phyloP scores from a whole-genome alignment of 1,140 invertebrate genomes.

The Drosophila pectinifera region DNA sequence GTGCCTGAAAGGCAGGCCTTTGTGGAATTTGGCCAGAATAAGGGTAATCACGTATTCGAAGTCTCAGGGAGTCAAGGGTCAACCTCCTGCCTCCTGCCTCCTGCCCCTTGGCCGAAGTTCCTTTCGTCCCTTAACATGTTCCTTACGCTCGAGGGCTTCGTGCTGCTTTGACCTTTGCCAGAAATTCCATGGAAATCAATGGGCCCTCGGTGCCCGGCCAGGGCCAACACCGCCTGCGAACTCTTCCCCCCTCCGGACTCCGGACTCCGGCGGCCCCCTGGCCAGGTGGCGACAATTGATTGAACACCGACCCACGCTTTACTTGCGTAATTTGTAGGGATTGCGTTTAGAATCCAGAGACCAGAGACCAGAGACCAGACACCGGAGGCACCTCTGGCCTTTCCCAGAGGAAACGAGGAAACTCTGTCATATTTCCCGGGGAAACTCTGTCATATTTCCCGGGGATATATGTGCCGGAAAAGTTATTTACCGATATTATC shows the following conservation, averaged over 20 bases:
- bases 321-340: constrained; percentile 47
- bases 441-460: constrained; percentile 35
- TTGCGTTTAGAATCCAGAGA: constrained; percentile 33
- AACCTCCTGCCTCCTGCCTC: not conserved
- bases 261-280: too few species aligned
- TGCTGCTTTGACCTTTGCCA: constrained; percentile 42
- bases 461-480: constrained; percentile 27
- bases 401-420: too few species aligned
- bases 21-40: not conserved
- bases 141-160: constrained; percentile 12
- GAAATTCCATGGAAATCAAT: constrained; percentile 51
- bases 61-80: not conserved
- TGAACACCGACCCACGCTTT: constrained; percentile 11
- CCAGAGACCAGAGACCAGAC: too few species aligned
- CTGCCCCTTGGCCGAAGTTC: too few species aligned
- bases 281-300: constrained; percentile 49
- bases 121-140: constrained; percentile 4
- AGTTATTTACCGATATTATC: constrained; percentile 38
- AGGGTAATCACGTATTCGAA: constrained; percentile 1
- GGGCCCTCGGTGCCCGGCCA: constrained; percentile 41
- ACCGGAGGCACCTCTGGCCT: not conserved
- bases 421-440: constrained; percentile 29
- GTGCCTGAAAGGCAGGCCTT: not conserved
- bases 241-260: too few species aligned
- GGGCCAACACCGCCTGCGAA: constrained; percentile 25